Evolutionary conservation across 1,140 invertebrate genomes (phyloP).

Genomic region (Ylistrum balloti): DNA sequence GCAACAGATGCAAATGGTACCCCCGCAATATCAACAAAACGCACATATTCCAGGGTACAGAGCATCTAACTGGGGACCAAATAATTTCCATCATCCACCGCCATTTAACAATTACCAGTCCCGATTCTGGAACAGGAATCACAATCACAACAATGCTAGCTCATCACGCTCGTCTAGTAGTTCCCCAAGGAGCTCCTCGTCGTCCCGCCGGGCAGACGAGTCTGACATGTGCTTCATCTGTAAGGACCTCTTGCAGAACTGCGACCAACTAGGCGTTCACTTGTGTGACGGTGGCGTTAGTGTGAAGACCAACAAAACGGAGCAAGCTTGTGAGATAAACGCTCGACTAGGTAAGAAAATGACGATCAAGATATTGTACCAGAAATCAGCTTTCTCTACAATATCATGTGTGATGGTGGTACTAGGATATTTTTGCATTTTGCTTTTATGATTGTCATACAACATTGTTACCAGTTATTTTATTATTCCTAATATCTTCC

Average conservation of each 20-base stretch:
- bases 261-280: constrained; percentile 70
- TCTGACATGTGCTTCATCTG: constrained; percentile 71
- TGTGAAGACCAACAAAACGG: constrained; percentile 50
- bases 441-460: too few relatives aligned
- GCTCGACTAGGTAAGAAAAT: constrained; percentile 64
- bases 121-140: neutral
- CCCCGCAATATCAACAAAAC: constrained; percentile 8
- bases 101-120: constrained; percentile 26
- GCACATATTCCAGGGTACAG: constrained; percentile 8
- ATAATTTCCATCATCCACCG: neutral
- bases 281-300: constrained; percentile 70
- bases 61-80: constrained; percentile 23
- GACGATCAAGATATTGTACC: too few relatives aligned
- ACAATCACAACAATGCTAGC: constrained; percentile 26
- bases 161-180: neutral
- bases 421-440: too few relatives aligned
- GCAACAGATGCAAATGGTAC: neutral
- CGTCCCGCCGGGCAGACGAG: neutral
- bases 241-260: constrained; percentile 74
- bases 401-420: too few relatives aligned
- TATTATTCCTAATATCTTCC: too few relatives aligned
- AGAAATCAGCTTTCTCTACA: too few relatives aligned
- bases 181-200: neutral
- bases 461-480: too few relatives aligned
- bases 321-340: constrained; percentile 59